phyloP scores from a whole-genome alignment of 2,888 invertebrate species.

The Temnothorax unifasciatus region DNA sequence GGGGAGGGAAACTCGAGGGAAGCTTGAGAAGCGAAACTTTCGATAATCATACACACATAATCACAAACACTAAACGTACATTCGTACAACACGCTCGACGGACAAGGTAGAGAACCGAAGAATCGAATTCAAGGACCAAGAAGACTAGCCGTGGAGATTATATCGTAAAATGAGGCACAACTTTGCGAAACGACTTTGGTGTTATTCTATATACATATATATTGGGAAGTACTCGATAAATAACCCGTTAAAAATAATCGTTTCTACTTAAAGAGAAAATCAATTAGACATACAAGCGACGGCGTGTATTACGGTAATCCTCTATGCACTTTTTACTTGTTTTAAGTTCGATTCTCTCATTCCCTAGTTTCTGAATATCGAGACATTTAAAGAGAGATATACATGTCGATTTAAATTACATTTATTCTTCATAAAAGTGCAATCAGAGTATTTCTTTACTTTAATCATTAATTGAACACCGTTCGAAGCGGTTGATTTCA shows the following conservation, averaged over 20 bases:
- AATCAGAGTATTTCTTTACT: background rate
- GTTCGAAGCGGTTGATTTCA: background rate
- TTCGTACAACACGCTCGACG: background rate
- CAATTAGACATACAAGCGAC: constrained; percentile 13
- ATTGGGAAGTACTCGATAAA: constrained; percentile 30
- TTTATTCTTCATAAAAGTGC: background rate
- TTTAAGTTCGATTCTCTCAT: background rate
- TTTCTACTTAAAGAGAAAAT: constrained; percentile 33
- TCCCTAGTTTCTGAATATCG: background rate
- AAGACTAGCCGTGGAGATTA: constrained; percentile 61
- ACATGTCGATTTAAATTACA: background rate
- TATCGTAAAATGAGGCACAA: constrained; percentile 40
- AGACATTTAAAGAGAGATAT: background rate
- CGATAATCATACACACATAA: constrained; percentile 28
- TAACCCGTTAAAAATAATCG: constrained; percentile 24
- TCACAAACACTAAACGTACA: background rate
- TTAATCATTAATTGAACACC: background rate
- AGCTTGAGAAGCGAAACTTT: background rate
- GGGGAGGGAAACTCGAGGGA: background rate
- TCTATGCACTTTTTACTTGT: background rate
- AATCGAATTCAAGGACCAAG: constrained; percentile 79
- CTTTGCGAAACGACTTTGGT: constrained; percentile 33
- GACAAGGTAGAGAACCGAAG: constrained; percentile 15
- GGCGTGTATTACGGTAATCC: background rate
- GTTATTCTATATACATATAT: constrained; percentile 19